Conservation (phyloP, 2,797 vertebrate species). For the Tinamus major region DNA sequence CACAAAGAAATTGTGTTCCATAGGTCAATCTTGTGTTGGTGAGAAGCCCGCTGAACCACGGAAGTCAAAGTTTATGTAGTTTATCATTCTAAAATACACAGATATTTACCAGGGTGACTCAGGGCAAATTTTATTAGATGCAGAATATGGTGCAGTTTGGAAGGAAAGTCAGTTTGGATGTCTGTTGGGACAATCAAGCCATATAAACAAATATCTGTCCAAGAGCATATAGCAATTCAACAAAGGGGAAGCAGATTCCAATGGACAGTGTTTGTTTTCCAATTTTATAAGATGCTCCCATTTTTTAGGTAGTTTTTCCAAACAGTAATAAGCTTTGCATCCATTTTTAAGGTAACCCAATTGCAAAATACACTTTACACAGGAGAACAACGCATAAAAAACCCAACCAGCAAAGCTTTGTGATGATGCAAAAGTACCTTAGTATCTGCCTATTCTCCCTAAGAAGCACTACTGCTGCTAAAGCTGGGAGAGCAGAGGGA, state of each 20-base stretch:
- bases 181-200: background rate
- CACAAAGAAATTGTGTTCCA: background rate
- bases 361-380: background rate
- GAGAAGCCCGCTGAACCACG: background rate
- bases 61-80: background rate
- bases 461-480: background rate
- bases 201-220: background rate
- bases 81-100: background rate
- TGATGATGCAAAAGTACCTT: background rate
- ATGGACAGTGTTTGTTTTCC: background rate
- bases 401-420: rapidly evolving
- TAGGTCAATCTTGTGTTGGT: background rate
- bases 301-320: background rate
- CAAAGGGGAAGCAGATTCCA: rapidly evolving
- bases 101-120: background rate
- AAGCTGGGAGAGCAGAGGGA: background rate
- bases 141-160: rapidly evolving
- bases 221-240: background rate
- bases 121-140: background rate
- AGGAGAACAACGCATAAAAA: rapidly evolving
- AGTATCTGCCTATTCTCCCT: background rate
- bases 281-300: background rate
- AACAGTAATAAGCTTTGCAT: background rate
- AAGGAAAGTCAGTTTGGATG: background rate
- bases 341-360: background rate